A percentile compares a stretch with the other conserved stretches of the same genome.
Conservation (phyloP, 2,888 invertebrate species). For the Prosapia bicincta region DNA sequence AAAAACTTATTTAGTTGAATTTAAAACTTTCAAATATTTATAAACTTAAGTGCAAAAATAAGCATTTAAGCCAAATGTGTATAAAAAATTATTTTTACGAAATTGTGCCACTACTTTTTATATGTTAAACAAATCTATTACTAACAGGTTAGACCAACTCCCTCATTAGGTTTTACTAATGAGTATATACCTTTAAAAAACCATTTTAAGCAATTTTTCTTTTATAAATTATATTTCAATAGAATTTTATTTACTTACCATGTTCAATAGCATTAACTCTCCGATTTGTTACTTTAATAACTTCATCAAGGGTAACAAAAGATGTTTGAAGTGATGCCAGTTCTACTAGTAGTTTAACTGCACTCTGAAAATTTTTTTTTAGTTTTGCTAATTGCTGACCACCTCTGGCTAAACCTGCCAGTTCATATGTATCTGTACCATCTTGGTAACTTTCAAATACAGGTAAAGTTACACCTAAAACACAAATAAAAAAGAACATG, state of each 20-base stretch:
- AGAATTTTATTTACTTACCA: slow-evolving; percentile 56
- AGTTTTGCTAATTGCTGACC: slow-evolving; percentile 95
- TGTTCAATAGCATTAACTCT: slow-evolving; percentile 99
- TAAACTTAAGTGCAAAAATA: too few relatives aligned
- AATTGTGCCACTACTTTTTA: too few relatives aligned
- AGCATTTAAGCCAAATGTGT: too few relatives aligned
- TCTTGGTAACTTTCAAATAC: slow-evolving; percentile 94
- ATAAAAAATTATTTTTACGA: too few relatives aligned
- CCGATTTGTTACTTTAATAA: slow-evolving; percentile 97
- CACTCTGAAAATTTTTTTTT: slow-evolving; percentile 97
- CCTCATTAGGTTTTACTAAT: too few relatives aligned
- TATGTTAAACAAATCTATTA: too few relatives aligned
- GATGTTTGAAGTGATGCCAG: slow-evolving; percentile 97
- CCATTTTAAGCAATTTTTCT: neutral
- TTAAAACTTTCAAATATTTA: too few relatives aligned
- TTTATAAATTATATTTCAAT: neutral
- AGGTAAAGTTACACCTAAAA: slow-evolving; percentile 86
- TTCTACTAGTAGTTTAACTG: slow-evolving; percentile 93
- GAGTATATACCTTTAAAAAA: too few relatives aligned
- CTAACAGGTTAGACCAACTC: too few relatives aligned
- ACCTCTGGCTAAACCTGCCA: slow-evolving; percentile 95
- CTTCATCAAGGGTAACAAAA: slow-evolving; percentile 97
- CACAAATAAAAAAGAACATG: slow-evolving; percentile 30
- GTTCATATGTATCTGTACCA: slow-evolving; percentile 93
- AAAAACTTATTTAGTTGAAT: too few relatives aligned